Evolutionary conservation across 2,888 invertebrate genomes (phyloP).

Genomic region (Yponomeuta malinellus): DNA sequence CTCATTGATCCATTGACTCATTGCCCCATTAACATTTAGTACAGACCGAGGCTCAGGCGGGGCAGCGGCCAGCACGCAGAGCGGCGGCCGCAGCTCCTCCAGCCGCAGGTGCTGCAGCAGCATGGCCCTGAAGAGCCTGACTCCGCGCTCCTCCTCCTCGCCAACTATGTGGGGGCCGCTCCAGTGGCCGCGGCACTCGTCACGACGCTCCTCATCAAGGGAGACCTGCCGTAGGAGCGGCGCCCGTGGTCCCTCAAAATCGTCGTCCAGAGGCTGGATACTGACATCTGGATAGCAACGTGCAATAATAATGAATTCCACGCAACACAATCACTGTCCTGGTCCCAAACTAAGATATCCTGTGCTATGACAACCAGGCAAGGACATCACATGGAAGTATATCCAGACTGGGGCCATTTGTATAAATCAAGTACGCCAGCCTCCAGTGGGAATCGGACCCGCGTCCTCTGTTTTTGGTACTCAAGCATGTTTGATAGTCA

Average conservation of each 20-base stretch:
- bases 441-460: no score
- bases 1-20: no score
- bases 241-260: conserved; percentile 59
- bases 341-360: no score
- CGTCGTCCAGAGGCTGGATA: conserved; percentile 59
- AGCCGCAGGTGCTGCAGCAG: conserved; percentile 60
- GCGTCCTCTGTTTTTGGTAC: no score
- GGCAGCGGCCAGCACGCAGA: conserved; percentile 55
- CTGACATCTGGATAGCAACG: conserved; percentile 45
- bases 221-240: conserved; percentile 66
- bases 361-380: no score
- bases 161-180: conserved; percentile 54
- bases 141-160: conserved; percentile 65
- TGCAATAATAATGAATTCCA: no score
- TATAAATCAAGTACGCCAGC: no score
- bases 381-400: background rate
- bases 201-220: conserved; percentile 63
- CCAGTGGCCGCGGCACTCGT: conserved; percentile 71
- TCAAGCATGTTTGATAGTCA: no score
- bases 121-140: conserved; percentile 67
- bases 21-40: background rate
- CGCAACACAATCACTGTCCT: no score
- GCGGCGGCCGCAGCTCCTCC: conserved; percentile 60
- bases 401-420: background rate
- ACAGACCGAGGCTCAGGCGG: conserved; percentile 57